Percentiles rank a stretch among this genome's conserved stretches.
phyloP scores from a whole-genome alignment of 2,797 vertebrate species.

The Decapterus maruadsi region DNA sequence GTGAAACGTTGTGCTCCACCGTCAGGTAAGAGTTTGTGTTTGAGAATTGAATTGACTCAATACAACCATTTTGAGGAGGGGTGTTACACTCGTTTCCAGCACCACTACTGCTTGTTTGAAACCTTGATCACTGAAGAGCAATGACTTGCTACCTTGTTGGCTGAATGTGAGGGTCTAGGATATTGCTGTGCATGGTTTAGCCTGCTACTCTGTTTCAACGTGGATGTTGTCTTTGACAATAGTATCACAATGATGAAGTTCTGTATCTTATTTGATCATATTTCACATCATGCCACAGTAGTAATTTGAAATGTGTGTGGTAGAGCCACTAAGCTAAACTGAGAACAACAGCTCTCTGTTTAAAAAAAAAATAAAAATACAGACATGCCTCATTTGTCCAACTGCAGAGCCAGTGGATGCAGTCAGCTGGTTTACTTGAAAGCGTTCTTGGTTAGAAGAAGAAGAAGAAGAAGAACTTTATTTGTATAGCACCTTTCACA shows the following conservation, averaged over 20 bases:
- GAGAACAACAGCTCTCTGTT: constrained; percentile 6
- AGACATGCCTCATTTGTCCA: neutral
- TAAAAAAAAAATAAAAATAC: no score
- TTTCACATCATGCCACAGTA: neutral
- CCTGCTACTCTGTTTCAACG: neutral
- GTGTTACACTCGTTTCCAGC: neutral
- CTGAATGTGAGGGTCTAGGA: neutral
- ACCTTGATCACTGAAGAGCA: neutral
- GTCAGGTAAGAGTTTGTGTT: constrained; percentile 37
- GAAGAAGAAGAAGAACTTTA: no score
- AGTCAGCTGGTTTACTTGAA: constrained; percentile 34
- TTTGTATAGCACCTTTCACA: no score
- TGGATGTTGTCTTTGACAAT: neutral
- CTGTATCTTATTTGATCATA: neutral
- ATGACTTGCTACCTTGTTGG: neutral
- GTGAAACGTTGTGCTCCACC: neutral
- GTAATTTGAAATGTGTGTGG: neutral
- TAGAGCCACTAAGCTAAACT: neutral
- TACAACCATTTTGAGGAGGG: neutral
- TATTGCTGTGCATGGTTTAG: neutral
- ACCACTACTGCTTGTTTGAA: neutral
- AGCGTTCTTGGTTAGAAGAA: constrained; percentile 1
- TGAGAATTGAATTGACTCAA: neutral
- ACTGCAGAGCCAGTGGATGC: constrained; percentile 2
- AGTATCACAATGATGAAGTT: neutral